phyloP scores from a whole-genome alignment of 2,113 vertebrate genomes.

The Helogale parvula region DNA sequence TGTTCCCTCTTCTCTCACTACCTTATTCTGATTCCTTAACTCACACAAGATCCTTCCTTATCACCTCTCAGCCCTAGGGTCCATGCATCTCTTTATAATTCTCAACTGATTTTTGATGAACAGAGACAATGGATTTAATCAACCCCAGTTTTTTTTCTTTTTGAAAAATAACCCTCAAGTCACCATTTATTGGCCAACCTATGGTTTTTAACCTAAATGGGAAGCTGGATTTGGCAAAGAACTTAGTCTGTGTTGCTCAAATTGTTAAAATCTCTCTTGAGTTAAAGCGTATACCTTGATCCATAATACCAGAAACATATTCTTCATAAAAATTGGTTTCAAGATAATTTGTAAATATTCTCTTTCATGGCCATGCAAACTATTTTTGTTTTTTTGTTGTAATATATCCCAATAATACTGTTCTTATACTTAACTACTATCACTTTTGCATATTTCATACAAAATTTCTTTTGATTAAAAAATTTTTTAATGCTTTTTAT shows the following conservation, averaged over 20 bases:
- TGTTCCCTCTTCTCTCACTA: not conserved
- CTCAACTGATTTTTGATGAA: not conserved
- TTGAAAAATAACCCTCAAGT: not conserved
- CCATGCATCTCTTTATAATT: not conserved
- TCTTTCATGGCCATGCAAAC: not conserved
- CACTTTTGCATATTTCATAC: not conserved
- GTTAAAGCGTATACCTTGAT: not conserved
- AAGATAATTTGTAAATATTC: conserved; percentile 2
- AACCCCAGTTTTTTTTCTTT: not conserved
- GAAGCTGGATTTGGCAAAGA: not conserved
- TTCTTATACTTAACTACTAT: not conserved
- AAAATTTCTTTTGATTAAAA: not conserved
- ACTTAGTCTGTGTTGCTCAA: not conserved
- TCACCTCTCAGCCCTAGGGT: not conserved
- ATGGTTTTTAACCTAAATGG: not conserved
- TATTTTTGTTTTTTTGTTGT: not conserved
- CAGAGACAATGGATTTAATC: not conserved
- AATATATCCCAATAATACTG: not conserved
- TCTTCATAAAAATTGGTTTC: not conserved
- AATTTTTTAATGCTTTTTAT: not conserved
- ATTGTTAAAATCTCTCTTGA: not conserved
- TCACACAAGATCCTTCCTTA: not conserved
- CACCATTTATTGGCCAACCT: not conserved
- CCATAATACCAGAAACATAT: not conserved
- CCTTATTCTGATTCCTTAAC: not conserved